These are phyloP conservation scores for Meliscaeva auricollis DNA, from an alignment of 2,888 invertebrate genomes.

Conservation along the genomic window DNA sequence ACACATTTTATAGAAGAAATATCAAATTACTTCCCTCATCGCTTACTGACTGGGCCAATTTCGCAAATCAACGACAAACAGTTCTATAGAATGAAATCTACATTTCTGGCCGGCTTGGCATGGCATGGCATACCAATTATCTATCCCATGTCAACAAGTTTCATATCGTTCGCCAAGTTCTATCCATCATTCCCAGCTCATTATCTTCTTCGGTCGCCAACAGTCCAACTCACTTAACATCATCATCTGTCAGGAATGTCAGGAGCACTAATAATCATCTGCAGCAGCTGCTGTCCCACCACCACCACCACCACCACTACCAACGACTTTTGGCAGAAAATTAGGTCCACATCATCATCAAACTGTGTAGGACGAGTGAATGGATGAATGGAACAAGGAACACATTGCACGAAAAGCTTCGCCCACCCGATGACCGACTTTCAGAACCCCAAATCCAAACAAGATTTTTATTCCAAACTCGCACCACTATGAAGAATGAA, in stretches of 20 bases:
- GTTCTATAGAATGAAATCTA: not conserved
- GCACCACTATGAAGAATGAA: not conserved
- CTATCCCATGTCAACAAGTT: conserved; percentile 50
- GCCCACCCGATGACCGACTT: conserved; percentile 37
- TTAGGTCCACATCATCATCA: conserved; percentile 31
- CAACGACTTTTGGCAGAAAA: conserved; percentile 37
- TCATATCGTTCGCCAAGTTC: conserved; percentile 21
- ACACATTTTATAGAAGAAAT: conserved; percentile 9
- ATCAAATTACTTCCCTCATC: conserved; percentile 25
- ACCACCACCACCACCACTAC: no score
- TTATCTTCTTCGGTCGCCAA: conserved; percentile 49
- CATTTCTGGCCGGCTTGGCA: not conserved
- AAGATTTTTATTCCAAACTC: conserved; percentile 17
- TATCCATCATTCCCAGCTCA: conserved; percentile 52
- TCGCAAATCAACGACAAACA: conserved; percentile 25
- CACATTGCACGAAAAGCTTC: not conserved
- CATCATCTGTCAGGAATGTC: conserved; percentile 60
- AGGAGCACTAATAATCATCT: conserved; percentile 48
- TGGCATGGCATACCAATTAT: conserved; percentile 44
- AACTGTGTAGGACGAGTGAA: not conserved
- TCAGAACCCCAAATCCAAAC: not conserved
- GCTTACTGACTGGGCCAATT: conserved; percentile 8
- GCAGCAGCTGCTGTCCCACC: not conserved
- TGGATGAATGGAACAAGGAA: not conserved
- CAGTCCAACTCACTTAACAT: conserved; percentile 43